Evolutionary conservation across 2,113 vertebrate species (phyloP).

Genomic region (Melierax canorus): DNA sequence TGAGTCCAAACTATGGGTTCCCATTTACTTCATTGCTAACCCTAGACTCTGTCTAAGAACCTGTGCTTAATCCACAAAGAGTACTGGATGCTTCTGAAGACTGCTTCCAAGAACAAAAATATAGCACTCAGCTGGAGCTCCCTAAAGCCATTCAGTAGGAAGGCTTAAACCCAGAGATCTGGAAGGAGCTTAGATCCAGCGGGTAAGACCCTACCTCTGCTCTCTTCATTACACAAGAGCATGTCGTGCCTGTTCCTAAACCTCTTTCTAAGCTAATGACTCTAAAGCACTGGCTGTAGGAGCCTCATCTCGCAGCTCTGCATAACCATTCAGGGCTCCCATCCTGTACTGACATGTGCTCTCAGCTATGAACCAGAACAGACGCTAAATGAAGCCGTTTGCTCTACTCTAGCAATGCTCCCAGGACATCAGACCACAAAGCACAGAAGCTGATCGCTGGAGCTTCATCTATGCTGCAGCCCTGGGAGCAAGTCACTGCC

Average conservation of each 20-base stretch:
- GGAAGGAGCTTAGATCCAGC: neutral
- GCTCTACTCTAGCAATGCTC: neutral
- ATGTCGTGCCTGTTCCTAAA: neutral
- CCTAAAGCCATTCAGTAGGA: constrained; percentile 28
- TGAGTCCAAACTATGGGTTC: neutral
- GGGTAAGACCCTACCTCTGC: constrained; percentile 38
- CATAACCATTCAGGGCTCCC: neutral
- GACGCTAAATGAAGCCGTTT: neutral
- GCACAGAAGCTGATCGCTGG: neutral
- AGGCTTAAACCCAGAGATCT: constrained; percentile 31
- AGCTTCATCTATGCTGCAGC: neutral
- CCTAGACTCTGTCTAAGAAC: constrained; percentile 31
- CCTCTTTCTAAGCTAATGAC: neutral
- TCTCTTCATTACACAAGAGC: neutral
- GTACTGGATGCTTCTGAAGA: constrained; percentile 7
- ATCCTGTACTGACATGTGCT: neutral
- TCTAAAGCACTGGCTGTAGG: neutral
- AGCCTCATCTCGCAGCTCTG: neutral
- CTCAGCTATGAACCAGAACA: neutral
- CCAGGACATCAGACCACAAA: neutral
- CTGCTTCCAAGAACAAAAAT: constrained; percentile 22
- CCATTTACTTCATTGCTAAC: constrained; percentile 2
- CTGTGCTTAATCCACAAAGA: constrained; percentile 31
- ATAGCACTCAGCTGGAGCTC: constrained; percentile 24
- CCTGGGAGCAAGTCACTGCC: neutral